Evolutionary conservation across 1,140 invertebrate species (phyloP).

Genomic region (Drosophila arizonae): DNA sequence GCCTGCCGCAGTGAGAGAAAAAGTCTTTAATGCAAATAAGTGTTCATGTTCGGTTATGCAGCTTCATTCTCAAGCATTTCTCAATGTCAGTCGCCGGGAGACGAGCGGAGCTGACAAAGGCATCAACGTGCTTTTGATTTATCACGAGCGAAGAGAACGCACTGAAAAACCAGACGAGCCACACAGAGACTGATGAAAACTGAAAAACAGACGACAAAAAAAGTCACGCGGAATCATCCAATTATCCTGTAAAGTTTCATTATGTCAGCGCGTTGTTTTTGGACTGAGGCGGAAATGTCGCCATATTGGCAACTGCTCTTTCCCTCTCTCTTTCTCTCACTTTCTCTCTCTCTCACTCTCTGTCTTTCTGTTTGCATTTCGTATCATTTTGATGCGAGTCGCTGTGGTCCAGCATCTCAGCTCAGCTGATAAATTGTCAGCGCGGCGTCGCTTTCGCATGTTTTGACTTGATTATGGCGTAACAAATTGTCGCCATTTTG

Average conservation of each 20-base stretch:
- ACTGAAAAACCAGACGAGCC: constrained; percentile 17
- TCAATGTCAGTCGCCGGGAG: constrained; percentile 50
- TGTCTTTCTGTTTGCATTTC: neutral
- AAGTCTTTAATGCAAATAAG: constrained; percentile 53
- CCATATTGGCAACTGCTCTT: constrained; percentile 58
- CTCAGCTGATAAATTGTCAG: constrained; percentile 70
- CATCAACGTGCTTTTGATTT: constrained; percentile 63
- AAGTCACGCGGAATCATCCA: constrained; percentile 58
- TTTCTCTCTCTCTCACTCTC: neutral
- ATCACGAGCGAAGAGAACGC: constrained; percentile 31
- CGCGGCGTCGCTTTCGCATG: constrained; percentile 65
- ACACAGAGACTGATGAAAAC: neutral
- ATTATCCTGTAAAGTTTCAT: constrained; percentile 78
- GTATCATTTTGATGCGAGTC: constrained; percentile 1
- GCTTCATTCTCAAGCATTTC: constrained; percentile 51
- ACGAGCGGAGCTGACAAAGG: constrained; percentile 10
- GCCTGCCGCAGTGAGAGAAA: constrained; percentile 4
- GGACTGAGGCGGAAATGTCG: constrained; percentile 48
- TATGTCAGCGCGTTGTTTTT: constrained; percentile 63
- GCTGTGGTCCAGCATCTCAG: constrained; percentile 3
- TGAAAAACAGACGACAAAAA: neutral
- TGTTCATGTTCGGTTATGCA: constrained; percentile 2
- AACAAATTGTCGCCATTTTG: constrained; percentile 79
- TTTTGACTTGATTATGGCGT: constrained; percentile 79
- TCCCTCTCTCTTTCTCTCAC: neutral